Conservation (phyloP, 2,113 vertebrate species). For the Climacteris rufus region DNA sequence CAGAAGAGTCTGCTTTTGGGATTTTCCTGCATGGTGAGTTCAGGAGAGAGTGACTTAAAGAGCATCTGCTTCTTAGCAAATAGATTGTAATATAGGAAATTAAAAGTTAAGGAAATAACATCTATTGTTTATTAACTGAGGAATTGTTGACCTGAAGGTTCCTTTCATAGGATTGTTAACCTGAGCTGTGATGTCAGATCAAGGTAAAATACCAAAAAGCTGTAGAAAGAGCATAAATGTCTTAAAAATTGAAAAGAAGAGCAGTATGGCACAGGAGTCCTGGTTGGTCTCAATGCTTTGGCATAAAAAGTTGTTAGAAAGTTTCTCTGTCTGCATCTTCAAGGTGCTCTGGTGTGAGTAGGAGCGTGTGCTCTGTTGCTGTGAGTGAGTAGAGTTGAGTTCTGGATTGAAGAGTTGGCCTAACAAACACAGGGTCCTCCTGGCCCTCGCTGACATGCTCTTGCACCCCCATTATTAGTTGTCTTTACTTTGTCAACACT, state of each 20-base stretch:
- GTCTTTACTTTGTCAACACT: neutral
- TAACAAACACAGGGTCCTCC: neutral
- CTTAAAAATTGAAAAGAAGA: neutral
- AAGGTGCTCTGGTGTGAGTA: neutral
- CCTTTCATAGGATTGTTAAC: neutral
- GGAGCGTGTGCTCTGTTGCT: slow-evolving; percentile 66
- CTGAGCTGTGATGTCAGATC: neutral
- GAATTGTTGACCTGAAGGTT: neutral
- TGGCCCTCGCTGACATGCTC: neutral
- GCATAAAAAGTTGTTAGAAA: slow-evolving; percentile 58
- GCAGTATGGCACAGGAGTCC: neutral
- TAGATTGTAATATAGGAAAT: neutral
- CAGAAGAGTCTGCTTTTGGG: neutral
- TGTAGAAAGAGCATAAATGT: neutral
- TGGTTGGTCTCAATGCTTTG: slow-evolving; percentile 41
- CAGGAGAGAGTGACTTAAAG: neutral
- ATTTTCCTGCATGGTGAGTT: neutral
- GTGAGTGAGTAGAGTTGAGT: slow-evolving; percentile 54
- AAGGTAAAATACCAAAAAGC: neutral
- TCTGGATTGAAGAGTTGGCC: slow-evolving; percentile 60
- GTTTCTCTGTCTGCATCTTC: slow-evolving; percentile 24
- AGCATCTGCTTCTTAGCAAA: neutral
- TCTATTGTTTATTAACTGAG: neutral
- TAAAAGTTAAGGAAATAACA: neutral
- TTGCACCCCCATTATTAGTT: neutral